Conservation (phyloP, 2,113 vertebrate species). For the Theropithecus gelada region DNA sequence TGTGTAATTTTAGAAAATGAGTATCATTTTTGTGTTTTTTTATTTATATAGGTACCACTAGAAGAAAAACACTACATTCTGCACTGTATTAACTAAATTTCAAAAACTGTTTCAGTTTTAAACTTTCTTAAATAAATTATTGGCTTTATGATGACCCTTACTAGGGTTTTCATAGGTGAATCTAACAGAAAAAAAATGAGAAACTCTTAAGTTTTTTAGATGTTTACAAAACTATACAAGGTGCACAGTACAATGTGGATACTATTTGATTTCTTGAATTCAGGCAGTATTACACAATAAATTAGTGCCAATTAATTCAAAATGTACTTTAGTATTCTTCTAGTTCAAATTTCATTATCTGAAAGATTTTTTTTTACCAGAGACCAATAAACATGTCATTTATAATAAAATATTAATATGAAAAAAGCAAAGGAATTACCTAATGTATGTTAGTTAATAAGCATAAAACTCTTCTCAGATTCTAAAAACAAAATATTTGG, state of each 20-base stretch:
- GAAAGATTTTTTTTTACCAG: not conserved
- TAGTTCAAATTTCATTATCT: not conserved
- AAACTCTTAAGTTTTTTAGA: not conserved
- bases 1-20: slow-evolving; percentile 28
- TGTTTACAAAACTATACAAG: not conserved
- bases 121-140: slow-evolving; percentile 47
- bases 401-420: not conserved
- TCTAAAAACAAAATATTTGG: slow-evolving; percentile 68
- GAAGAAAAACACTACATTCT: not conserved
- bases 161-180: slow-evolving; percentile 72
- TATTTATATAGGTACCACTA: not conserved
- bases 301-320: not conserved
- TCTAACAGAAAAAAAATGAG: slow-evolving; percentile 62
- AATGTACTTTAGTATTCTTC: not conserved
- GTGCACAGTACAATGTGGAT: not conserved
- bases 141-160: slow-evolving; percentile 43
- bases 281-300: not conserved
- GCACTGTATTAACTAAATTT: slow-evolving; percentile 25
- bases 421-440: not conserved
- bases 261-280: not conserved
- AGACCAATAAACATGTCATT: not conserved
- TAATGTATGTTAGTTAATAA: not conserved
- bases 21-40: not conserved
- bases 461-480: not conserved
- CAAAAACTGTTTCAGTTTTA: slow-evolving; percentile 11